Evolutionary conservation across 1,140 invertebrate species (phyloP), one percentile per base, ranked within the genome.

Genomic region (Bombus polaris): DNA sequence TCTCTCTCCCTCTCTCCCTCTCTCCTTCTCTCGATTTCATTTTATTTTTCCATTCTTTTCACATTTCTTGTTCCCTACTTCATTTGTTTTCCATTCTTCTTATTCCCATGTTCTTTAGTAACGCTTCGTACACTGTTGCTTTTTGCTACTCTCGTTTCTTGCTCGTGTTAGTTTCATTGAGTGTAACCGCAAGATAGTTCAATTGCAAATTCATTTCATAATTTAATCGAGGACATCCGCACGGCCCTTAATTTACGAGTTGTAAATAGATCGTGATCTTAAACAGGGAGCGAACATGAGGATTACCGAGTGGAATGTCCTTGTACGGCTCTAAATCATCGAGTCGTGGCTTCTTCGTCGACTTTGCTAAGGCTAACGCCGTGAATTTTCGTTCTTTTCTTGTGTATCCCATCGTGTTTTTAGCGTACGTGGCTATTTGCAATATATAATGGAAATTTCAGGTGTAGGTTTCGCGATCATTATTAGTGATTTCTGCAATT

Each of bases 201-300:
- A 81, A 74, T 74, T 62, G 80, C 39, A n/a, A 53, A 74, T 71
- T 39, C 53, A 65, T 32, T 57, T 35, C 47, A 44, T 78, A 83
- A 83, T 83, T 83, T 65, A 83, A 78, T 78, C 47, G 75, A 71
- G 37, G 75, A 83, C 75, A 83, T 35, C 66, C 39, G 13, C 44
- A n/a, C 22, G 74, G 35, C 44, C 35, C 47, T 65, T 83, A 78
- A 83, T 70, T 83, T 83, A 78, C 47, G 37, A 42, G 44, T 78
- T 65, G 65, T 28, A 57, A 65, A 83, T 70, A 76, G 62, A 65
- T 76, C 81, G 62, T 39, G 72, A 68, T 53, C 81, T 37, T 25
- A 66, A 1, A 18, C 39, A 28, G 35, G 10, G 3, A 47, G 42
- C 53, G 32, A 83, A 72, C 66, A 83, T 39, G 42, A n/a, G 35